Evolutionary conservation across 2,888 invertebrate genomes (phyloP), one percentile per base, ranked within the genome.

Genomic region (Exephanes ischioxanthus): DNA sequence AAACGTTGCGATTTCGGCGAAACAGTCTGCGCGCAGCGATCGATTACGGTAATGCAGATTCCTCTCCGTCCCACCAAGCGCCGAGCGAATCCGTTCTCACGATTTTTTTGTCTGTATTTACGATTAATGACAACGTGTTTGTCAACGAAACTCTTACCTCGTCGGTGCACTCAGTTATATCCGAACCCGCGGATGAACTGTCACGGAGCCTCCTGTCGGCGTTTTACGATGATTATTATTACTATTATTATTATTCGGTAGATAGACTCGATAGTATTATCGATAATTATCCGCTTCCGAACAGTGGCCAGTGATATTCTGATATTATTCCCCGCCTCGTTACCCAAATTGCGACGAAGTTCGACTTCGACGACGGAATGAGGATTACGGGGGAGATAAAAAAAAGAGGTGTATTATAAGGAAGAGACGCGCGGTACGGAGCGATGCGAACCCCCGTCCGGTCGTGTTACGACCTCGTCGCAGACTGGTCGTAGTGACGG

Each of bases 381-480:
- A 22, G 58, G 14, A n/a, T n/a, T 19, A 58, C 45, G 5, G 22
- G 55, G 19, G 9, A 30, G 33, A 26, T 16, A 48, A 7, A 33
- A 48, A 7, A 33, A 22, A 33, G 55, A 66, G 63, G 53, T 16
- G 33, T 14, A 22, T 76, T 45, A 48, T 30, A 70, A 71, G 61
- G 66, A 6, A 70, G 37, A 7, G 66, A 75, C 70, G 55, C 75
- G 70, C 53, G 72, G 66, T 45, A 11, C 55, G 19, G 11, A 71
- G 26, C 33, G 26, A 7, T 9, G 16, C 33, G 3, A 80, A 0
- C 33, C 41, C 30, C 41, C 55, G 26, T 41, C 76, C 37, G 7
- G 16, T 11, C 37, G 33, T 7, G 19, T 80, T n/a, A 71, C 75
- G 76, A 72, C 66, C 75, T 66, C 30, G 84, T 80, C 75, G 71